phyloP scores from a whole-genome alignment of 2,888 invertebrate genomes.

The Drosophila meridiana region DNA sequence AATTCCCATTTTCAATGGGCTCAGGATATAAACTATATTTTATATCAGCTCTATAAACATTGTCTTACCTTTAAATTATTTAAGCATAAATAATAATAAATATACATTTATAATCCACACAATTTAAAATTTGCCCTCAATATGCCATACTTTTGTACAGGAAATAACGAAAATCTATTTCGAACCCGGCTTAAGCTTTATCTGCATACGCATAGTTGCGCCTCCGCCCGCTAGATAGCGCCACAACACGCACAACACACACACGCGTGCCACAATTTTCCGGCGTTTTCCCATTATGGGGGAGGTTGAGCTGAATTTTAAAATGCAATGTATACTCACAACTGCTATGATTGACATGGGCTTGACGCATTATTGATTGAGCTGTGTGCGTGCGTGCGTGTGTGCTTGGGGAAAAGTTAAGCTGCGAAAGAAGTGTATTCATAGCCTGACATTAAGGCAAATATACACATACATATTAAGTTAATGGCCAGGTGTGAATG shows the following conservation, averaged over 20 bases:
- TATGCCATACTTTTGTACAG: neutral
- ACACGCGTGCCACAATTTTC: conserved; percentile 35
- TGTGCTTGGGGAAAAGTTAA: neutral
- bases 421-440: neutral
- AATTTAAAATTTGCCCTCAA: neutral
- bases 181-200: neutral
- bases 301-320: conserved; percentile 14
- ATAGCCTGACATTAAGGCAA: conserved; percentile 12
- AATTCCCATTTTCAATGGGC: too few relatives aligned
- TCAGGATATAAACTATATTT: too few relatives aligned
- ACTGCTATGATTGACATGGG: conserved; percentile 46
- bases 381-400: neutral
- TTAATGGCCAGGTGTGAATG: conserved; percentile 45
- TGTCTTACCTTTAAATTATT: neutral
- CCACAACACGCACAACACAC: neutral
- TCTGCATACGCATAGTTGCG: neutral
- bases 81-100: neutral
- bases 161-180: neutral
- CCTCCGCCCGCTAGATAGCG: conserved; percentile 13
- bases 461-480: conserved; percentile 20
- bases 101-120: neutral
- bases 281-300: neutral
- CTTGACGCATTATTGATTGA: conserved; percentile 55
- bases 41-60: neutral
- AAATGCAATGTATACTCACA: conserved; percentile 28